These are phyloP conservation scores for Coleophora flavipennella DNA, from an alignment of 2,888 invertebrate genomes.

Conservation along the genomic window DNA sequence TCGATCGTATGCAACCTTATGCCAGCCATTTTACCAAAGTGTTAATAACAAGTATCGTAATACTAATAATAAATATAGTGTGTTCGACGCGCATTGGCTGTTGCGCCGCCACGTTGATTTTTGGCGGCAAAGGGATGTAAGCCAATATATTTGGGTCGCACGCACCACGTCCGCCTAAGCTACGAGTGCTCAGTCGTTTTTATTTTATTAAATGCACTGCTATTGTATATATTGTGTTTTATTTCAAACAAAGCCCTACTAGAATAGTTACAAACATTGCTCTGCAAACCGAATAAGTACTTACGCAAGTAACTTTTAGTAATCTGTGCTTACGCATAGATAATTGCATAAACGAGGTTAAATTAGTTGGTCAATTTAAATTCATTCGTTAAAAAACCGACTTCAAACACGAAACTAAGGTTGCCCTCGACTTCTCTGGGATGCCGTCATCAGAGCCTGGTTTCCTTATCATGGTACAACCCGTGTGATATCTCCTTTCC, in stretches of 20 bases:
- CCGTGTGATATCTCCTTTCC: too few species aligned
- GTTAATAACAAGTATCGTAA: slow-evolving; percentile 21
- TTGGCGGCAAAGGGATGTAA: not conserved
- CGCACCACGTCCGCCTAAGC: slow-evolving; percentile 25
- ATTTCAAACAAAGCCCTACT: slow-evolving; percentile 12
- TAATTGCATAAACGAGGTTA: too few species aligned
- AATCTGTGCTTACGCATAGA: too few species aligned
- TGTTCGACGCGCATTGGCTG: slow-evolving; percentile 23
- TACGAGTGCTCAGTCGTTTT: slow-evolving; percentile 44
- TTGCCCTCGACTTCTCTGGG: too few species aligned
- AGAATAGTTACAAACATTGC: too few species aligned
- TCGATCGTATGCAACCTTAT: slow-evolving; percentile 7
- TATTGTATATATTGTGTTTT: slow-evolving; percentile 41
- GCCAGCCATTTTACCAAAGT: slow-evolving; percentile 35
- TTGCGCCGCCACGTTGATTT: not conserved
- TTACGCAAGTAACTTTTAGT: too few species aligned
- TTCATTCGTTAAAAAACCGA: too few species aligned
- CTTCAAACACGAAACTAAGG: too few species aligned
- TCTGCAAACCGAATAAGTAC: too few species aligned
- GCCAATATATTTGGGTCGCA: not conserved
- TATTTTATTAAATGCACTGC: slow-evolving; percentile 62
- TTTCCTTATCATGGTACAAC: too few species aligned
- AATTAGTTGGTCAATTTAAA: too few species aligned
- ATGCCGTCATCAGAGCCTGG: too few species aligned
- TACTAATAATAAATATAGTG: slow-evolving; percentile 5